These are phyloP conservation scores for Spilarctia lutea DNA, from an alignment of 2,888 invertebrate species.

Conservation along the genomic window DNA sequence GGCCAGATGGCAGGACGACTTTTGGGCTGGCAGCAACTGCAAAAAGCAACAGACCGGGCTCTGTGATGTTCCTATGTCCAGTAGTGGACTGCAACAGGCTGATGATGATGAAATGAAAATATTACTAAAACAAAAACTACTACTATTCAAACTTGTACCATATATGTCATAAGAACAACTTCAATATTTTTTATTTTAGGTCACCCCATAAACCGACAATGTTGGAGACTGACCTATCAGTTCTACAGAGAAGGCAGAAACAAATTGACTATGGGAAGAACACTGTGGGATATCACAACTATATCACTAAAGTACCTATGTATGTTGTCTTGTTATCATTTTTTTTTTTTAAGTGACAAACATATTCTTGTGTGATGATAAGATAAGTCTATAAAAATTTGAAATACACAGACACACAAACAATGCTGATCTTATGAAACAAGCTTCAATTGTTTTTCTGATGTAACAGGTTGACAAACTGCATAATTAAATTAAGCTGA, in stretches of 20 bases:
- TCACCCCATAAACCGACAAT: constrained; percentile 66
- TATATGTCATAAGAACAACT: too few relatives aligned
- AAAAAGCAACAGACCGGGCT: too few relatives aligned
- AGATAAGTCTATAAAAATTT: background rate
- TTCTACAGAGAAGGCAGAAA: constrained; percentile 93
- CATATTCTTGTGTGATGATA: background rate
- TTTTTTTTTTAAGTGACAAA: background rate
- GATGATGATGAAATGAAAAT: too few relatives aligned
- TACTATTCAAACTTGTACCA: too few relatives aligned
- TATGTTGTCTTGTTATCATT: constrained; percentile 73
- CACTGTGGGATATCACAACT: constrained; percentile 94
- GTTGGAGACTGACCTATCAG: constrained; percentile 90
- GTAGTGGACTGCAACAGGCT: too few relatives aligned
- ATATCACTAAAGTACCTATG: constrained; percentile 89
- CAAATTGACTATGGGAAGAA: constrained; percentile 98
- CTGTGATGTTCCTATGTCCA: too few relatives aligned
- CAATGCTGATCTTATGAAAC: background rate
- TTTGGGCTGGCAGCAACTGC: too few relatives aligned
- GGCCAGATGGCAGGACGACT: too few relatives aligned
- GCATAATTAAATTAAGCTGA: too few relatives aligned
- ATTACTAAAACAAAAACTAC: too few relatives aligned
- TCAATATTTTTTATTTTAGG: constrained; percentile 48
- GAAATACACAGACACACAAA: background rate
- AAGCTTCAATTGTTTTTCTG: background rate
- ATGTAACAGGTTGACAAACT: background rate